Evolutionary conservation across 2,113 vertebrate genomes (phyloP), one percentile per base, ranked within the genome.

Genomic region (Psammodynastes pulverulentus): DNA sequence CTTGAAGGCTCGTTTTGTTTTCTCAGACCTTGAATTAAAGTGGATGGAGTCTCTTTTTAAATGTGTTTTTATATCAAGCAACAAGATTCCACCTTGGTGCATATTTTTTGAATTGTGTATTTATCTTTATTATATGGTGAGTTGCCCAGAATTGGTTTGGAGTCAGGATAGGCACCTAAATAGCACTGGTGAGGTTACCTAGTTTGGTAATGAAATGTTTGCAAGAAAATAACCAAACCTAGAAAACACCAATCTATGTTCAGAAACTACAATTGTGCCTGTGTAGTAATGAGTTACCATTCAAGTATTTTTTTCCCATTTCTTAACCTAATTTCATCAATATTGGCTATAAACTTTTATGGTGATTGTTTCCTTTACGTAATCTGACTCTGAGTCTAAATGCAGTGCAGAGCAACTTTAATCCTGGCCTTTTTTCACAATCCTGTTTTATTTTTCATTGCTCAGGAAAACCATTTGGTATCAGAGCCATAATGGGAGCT

Each of bases 391-490:
- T 45, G 6, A 8, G 34, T 45, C n/a, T 58, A 56, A 54, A 56
- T 9, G 34, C 21, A n/a, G 7, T n/a, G 54, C 46, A 62, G 43
- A 72, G 52, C 12, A 46, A 13, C 52, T 43, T 34, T 52, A 43
- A 52, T 15, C 15, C 12, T 90, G 17, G 54, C 13, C 24, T 9
- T 10, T 52, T 53, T 89, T 17, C 15, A 84, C 43, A 53, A 23
- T 54, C n/a, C 93, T 91, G 13, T 91, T 26, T 91, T 24, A 29
- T 9, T 84, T 23, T 72, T 9, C 48, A 12, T 48, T 43, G 4
- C 48, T 3, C 15, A 97, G 96, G 94, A 58, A 96, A 96, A 48
- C 93, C 96, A 2, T 62, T 95, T 94, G 96, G 96, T 84, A 93
- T 91, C 58, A 91, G 87, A 23, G 86, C 45, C 72, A 58, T 95